phyloP scores from a whole-genome alignment of 2,797 vertebrate genomes.

The Poeciliopsis turneri region DNA sequence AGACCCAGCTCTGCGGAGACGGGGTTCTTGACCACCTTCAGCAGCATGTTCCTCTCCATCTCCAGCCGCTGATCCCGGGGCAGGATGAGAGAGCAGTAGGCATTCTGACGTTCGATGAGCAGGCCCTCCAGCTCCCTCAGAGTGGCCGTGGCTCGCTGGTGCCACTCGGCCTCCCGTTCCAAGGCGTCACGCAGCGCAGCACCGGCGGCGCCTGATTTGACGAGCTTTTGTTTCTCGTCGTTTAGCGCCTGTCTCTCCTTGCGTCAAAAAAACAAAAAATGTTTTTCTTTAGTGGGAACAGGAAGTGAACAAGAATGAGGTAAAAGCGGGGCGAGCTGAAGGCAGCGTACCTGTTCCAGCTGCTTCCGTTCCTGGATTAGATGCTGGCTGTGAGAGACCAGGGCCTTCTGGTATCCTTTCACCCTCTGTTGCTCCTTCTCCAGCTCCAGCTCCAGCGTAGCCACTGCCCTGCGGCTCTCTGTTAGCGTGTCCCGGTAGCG shows the following conservation, averaged over 20 bases:
- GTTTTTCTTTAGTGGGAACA: slow-evolving; percentile 5
- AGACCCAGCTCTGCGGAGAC: slow-evolving; percentile 80
- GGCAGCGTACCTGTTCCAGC: slow-evolving; percentile 80
- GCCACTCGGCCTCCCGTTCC: slow-evolving; percentile 84
- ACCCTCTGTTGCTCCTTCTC: slow-evolving; percentile 92
- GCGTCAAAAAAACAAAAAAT: neutral
- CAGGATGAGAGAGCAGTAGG: slow-evolving; percentile 88
- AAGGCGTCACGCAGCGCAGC: slow-evolving; percentile 80
- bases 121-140: slow-evolving; percentile 87
- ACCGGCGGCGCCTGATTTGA: slow-evolving; percentile 78
- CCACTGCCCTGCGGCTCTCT: slow-evolving; percentile 84
- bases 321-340: neutral
- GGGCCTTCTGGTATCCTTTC: slow-evolving; percentile 87
- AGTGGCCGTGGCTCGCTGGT: slow-evolving; percentile 76
- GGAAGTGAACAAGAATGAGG: neutral
- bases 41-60: slow-evolving; percentile 89
- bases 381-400: slow-evolving; percentile 89
- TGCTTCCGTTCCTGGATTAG: slow-evolving; percentile 88
- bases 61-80: slow-evolving; percentile 84
- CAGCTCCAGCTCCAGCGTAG: slow-evolving; percentile 88
- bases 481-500: slow-evolving; percentile 86
- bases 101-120: slow-evolving; percentile 88
- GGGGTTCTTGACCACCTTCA: slow-evolving; percentile 85
- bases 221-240: slow-evolving; percentile 79
- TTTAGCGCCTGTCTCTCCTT: slow-evolving; percentile 84